Base-by-base conservation (phyloP, 1,140 invertebrate species). In the Lucilia cuprina region DNA sequence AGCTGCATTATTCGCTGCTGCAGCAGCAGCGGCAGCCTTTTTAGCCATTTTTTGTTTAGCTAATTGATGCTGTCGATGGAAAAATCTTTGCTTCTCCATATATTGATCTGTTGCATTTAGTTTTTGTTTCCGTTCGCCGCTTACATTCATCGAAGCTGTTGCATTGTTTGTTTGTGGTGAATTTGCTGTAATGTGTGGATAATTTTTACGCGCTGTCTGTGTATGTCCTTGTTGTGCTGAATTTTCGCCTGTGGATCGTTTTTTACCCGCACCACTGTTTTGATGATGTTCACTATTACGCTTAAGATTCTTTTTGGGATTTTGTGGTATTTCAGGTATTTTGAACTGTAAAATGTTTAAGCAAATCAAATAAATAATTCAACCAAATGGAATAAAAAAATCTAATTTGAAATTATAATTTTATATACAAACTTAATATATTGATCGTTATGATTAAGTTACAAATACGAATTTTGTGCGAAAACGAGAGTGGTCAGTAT, bases 261-360 rank as follows among this genome's bases (percentile, higher is more conserved):
- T 83, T 55, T 84, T 85, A 35, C 65, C 80, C 5, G 21, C 21
- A 34, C 25, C 47, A 84, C 74, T 75, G 47, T 80, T 80, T 4
- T 80, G 77, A 21, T 84, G 19, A 21, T 84, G 19, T 82, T 60
- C 84, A 5, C 89, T 89, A 78, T 13, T 90, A 5, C 89, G 88
- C 74, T 90, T 90, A 8, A 89, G 85, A 0, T 85, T 88, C 21
- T 88, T 90, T 74, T 89, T 90, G 1, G 86, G 86, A 17, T n/a
- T 74, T 47, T 84, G 86, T 74, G 89, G 89, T 60, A 90, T 86
- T 86, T 90, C 88, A 13, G 89, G 89, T 9, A 90, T 87, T 82
- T 90, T 90, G 35, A 90, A 90, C 89, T 90, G 14, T 9, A 82
- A 83, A 41, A 17, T 12, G 50, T 55, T 55, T 13, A n/a, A 17